phyloP scores from a whole-genome alignment of 2,888 invertebrate genomes.

The Hecatera dysodea region DNA sequence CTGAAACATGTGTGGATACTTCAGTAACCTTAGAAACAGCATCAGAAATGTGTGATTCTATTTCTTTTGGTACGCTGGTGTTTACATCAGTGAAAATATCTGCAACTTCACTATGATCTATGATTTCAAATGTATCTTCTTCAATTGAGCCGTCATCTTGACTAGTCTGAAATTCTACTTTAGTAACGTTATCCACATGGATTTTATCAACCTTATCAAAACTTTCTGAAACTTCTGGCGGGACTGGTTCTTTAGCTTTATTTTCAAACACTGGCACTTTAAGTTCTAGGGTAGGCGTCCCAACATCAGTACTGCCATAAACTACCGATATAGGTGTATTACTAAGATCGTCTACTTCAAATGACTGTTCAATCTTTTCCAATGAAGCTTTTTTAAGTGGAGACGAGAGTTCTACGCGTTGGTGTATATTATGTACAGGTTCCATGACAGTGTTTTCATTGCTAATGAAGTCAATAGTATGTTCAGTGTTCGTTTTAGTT shows the following conservation, averaged over 20 bases:
- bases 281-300: constrained; percentile 56
- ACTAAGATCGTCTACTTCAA: constrained; percentile 76
- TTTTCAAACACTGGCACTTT: constrained; percentile 30
- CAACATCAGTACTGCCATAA: constrained; percentile 65
- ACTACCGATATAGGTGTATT: constrained; percentile 73
- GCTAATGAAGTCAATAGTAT: constrained; percentile 56
- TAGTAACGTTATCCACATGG: not conserved
- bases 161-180: constrained; percentile 5
- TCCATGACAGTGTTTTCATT: constrained; percentile 46
- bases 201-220: not conserved
- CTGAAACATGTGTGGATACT: constrained; percentile 8
- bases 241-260: not conserved
- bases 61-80: constrained; percentile 9
- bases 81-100: constrained; percentile 16
- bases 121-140: constrained; percentile 67
- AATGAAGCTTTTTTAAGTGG: constrained; percentile 33
- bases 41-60: not conserved
- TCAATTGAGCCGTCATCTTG: constrained; percentile 39
- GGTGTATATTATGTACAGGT: constrained; percentile 13
- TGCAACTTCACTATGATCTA: constrained; percentile 61
- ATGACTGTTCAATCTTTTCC: constrained; percentile 69
- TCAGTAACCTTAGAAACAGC: constrained; percentile 9
- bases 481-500: constrained; percentile 52
- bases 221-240: not conserved
- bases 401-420: constrained; percentile 22